phyloP scores from a whole-genome alignment of 2,113 vertebrate genomes.

The Chrysemys picta region DNA sequence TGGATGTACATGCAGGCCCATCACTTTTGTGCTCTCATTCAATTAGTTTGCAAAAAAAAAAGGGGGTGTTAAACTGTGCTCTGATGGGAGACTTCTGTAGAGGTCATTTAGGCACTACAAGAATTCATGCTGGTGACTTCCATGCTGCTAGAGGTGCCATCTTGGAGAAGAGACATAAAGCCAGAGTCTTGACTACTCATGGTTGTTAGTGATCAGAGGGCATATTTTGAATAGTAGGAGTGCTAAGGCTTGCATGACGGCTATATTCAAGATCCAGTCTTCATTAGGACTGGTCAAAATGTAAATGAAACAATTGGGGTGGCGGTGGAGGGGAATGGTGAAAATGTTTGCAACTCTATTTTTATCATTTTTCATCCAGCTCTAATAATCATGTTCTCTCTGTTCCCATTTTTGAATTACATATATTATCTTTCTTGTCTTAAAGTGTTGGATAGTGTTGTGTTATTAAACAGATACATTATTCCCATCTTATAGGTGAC shows the following conservation, averaged over 20 bases:
- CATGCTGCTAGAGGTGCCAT: neutral
- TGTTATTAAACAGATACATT: constrained; percentile 5
- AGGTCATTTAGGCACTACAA: neutral
- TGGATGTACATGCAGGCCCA: neutral
- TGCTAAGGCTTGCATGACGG: neutral
- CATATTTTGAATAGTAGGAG: neutral
- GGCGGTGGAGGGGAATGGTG: neutral
- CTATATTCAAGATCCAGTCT: accelerated
- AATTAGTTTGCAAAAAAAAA: neutral
- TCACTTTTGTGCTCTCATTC: neutral
- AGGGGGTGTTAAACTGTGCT: neutral
- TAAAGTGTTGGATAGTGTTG: constrained; percentile 12
- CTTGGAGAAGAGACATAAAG: neutral
- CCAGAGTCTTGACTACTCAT: neutral
- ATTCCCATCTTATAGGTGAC: neutral
- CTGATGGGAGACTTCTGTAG: neutral
- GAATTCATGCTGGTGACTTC: neutral
- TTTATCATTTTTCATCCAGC: neutral
- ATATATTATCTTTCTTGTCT: neutral
- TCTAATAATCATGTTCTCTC: neutral
- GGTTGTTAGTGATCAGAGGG: neutral
- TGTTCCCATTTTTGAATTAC: neutral
- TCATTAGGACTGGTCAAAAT: neutral
- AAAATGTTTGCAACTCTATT: neutral
- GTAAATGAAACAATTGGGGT: neutral